Base-by-base conservation (phyloP, 2,888 invertebrate species). In the Thecophora atra region DNA sequence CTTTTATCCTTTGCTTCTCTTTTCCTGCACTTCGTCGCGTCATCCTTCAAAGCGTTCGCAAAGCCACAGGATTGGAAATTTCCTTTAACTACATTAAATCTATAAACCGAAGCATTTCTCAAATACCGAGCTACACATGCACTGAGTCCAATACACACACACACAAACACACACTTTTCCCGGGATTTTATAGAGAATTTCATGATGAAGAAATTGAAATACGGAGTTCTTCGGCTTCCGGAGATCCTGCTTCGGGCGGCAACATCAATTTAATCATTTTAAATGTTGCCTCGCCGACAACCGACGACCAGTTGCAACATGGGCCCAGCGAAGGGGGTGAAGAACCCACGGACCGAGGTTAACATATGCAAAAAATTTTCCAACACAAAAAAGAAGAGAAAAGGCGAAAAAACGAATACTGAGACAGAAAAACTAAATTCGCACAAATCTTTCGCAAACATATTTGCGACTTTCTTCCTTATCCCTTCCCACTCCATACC, bases 91-190 rank as follows among this genome's bases (percentile, higher is more conserved):
- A 51, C 70, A 70, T 70, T 70, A 70, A 70, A 70, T 70, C 70
- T 62, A 70, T 70, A 70, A 70, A 70, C 62, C 62, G 51, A 51
- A 52, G 70, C 74, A 76, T 77, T 77, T 74, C 75, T 68, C 76
- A 77, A 77, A 75, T 75, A 74, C 73, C 26, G 26, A 26, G 24
- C 26, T 28, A 15, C 56, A 51, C 24, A 65, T 30, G 52, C 30
- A 66, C 51, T 52, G 7, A 66, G 37, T 11, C 37, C 21, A 2
- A 56, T 4, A 7, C 15, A 56, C 26, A 56, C 2, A 37, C 3
- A 2, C 1, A 52, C 52, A 52, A 11, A 54, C 5, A 54, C 11
- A 54, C 54, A 37, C 37, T 37, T 11, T 1, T 37, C 11, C 37
- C 6, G 37, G 11, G 37, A 37, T 37, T 37, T 37, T 37, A 37